Evolutionary conservation across 2,888 invertebrate species (phyloP), one percentile per base, ranked within the genome.

Genomic region (Xanthia icteritia): DNA sequence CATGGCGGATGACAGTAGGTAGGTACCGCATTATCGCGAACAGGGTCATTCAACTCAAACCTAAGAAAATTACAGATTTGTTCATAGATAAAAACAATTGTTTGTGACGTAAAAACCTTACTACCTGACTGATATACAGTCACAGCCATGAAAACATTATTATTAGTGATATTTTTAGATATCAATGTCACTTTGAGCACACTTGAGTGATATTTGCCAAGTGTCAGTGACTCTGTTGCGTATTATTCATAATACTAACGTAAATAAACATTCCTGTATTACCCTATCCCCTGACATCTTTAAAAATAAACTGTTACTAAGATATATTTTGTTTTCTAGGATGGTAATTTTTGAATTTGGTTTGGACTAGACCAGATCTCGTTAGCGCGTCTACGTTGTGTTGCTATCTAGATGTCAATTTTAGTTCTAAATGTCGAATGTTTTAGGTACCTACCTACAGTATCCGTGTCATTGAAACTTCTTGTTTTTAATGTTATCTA

Each of bases 171-270:
- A 93, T 94, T 92, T 92, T 90, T 93, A 93, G 91, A 91, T 70
- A 86, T 87, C 94, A 94, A 94, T 94, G 94, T 94, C 93, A 94
- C 91, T 91, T 90, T 90, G 90, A 85, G 77, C 80, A 86, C 92
- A 93, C 91, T 91, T 89, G 89, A 85, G 81, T 84, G 88, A 86
- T 90, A 90, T 92, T 91, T 93, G 93, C 93, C 92, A 93, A 92
- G 91, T 91, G 94, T 93, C 93, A 93, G 88, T 92, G 94, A 93
- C 93, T 90, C 75, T 76, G 66, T 88, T 88, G 84, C 89, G 89
- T 89, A 86, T 87, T 86, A 82, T 79, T 83, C 81, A 79, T 86
- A 81, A 85, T 81, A 79, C 48, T 68, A 79, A 76, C 83, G 80
- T 87, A 81, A 86, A 77, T 79, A 82, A 81, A 86, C 77, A 69